phyloP scores from a whole-genome alignment of 35 echinoderm and acorn worm genomes.

The Heliocidaris tuberculata region DNA sequence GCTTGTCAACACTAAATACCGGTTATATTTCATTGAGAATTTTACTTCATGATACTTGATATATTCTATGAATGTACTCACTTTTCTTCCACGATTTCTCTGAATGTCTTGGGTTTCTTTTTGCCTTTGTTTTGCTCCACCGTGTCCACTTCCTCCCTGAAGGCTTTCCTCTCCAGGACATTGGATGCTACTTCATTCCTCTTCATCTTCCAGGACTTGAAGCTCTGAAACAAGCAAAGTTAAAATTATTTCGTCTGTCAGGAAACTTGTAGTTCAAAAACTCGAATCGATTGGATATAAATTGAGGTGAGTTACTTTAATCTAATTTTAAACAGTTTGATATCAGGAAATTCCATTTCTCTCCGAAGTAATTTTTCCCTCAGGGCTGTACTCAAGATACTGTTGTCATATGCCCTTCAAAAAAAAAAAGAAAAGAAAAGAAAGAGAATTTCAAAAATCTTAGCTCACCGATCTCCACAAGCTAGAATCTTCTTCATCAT shows the following conservation, averaged over 20 bases:
- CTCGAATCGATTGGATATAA: too few relatives aligned
- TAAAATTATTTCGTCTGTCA: too few relatives aligned
- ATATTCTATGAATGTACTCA: conserved; percentile 21
- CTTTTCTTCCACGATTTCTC: conserved; percentile 63
- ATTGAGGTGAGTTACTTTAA: too few relatives aligned
- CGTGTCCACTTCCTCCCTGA: conserved; percentile 49
- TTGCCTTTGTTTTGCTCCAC: conserved; percentile 33
- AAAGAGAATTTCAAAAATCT: background rate
- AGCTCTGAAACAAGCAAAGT: conserved; percentile 25
- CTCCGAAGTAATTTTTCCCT: too few relatives aligned
- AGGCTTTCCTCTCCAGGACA: conserved; percentile 57
- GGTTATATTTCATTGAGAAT: too few relatives aligned
- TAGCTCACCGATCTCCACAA: conserved; percentile 38
- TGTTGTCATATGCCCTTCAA: background rate
- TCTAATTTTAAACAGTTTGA: too few relatives aligned
- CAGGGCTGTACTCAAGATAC: background rate
- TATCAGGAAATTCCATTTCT: too few relatives aligned
- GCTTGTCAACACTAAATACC: too few relatives aligned
- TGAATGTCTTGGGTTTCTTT: conserved; percentile 50
- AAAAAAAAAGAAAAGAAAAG: too few relatives aligned
- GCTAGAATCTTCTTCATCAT: conserved; percentile 31
- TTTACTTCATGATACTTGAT: too few relatives aligned
- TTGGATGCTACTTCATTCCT: conserved; percentile 29
- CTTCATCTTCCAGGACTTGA: conserved; percentile 58
- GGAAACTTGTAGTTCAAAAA: background rate